Conservation (phyloP, 2,888 invertebrate species). For the Agriopis marginaria region DNA sequence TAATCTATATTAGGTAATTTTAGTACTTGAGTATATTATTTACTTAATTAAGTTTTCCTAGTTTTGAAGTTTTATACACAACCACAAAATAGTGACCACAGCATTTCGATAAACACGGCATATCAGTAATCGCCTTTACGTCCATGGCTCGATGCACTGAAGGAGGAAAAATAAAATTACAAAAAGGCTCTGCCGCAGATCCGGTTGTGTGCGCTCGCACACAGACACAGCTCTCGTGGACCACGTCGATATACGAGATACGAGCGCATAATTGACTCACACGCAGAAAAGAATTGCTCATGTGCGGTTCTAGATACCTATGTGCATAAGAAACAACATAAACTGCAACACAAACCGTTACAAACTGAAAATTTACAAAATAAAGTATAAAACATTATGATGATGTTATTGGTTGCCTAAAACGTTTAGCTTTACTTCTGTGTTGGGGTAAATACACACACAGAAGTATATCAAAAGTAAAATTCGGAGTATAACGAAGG, state of each 20-base stretch:
- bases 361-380: not conserved
- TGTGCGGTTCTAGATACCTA: slow-evolving; percentile 43
- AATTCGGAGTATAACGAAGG: not conserved
- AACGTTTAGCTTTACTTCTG: no score
- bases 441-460: not conserved
- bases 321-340: slow-evolving; percentile 5
- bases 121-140: slow-evolving; percentile 63
- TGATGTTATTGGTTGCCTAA: no score
- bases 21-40: no score
- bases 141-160: slow-evolving; percentile 60
- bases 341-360: not conserved
- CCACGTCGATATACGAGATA: slow-evolving; percentile 67
- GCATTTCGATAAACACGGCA: slow-evolving; percentile 34
- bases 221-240: slow-evolving; percentile 64
- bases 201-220: slow-evolving; percentile 72
- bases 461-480: not conserved
- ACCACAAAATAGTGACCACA: slow-evolving; percentile 14
- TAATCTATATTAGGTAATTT: not conserved
- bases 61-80: not conserved
- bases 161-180: slow-evolving; percentile 82
- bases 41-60: not conserved
- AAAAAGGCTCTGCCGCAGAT: slow-evolving; percentile 78
- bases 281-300: slow-evolving; percentile 55
- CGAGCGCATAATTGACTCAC: slow-evolving; percentile 71
- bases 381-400: not conserved